phyloP scores from a whole-genome alignment of 2,888 invertebrate species.

The Pammene aurita region DNA sequence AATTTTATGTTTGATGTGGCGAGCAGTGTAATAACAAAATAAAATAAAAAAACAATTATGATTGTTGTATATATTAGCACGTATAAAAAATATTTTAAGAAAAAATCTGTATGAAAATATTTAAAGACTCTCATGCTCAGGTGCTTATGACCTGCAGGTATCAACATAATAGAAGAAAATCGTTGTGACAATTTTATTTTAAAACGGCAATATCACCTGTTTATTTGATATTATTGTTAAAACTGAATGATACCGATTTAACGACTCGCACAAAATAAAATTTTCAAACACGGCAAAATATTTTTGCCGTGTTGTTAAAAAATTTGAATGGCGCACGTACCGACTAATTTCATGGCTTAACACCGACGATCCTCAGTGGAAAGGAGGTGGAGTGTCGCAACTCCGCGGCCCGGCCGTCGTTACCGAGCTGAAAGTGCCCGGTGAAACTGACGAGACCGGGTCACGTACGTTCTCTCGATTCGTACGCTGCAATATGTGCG shows the following conservation, averaged over 20 bases:
- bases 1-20: too few relatives aligned
- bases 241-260: background rate
- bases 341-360: slow-evolving; percentile 40
- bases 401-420: slow-evolving; percentile 57
- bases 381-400: slow-evolving; percentile 57
- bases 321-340: slow-evolving; percentile 10
- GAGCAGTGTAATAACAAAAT: too few relatives aligned
- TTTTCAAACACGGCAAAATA: too few relatives aligned
- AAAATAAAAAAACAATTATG: too few relatives aligned
- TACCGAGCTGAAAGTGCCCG: slow-evolving; percentile 71
- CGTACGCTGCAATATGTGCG: slow-evolving; percentile 50
- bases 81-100: too few relatives aligned
- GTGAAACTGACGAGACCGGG: slow-evolving; percentile 69
- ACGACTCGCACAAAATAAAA: slow-evolving; percentile 5
- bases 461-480: slow-evolving; percentile 65
- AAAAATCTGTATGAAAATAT: too few relatives aligned
- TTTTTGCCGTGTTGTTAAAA: background rate
- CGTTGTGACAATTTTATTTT: background rate
- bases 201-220: background rate
- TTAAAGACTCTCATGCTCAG: too few relatives aligned
- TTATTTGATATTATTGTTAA: background rate
- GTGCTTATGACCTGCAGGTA: background rate
- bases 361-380: slow-evolving; percentile 51
- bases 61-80: too few relatives aligned
- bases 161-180: background rate